These are phyloP conservation scores for Spinibarbus caldwelli DNA, from an alignment of 2,797 vertebrate species.

Conservation along the genomic window DNA sequence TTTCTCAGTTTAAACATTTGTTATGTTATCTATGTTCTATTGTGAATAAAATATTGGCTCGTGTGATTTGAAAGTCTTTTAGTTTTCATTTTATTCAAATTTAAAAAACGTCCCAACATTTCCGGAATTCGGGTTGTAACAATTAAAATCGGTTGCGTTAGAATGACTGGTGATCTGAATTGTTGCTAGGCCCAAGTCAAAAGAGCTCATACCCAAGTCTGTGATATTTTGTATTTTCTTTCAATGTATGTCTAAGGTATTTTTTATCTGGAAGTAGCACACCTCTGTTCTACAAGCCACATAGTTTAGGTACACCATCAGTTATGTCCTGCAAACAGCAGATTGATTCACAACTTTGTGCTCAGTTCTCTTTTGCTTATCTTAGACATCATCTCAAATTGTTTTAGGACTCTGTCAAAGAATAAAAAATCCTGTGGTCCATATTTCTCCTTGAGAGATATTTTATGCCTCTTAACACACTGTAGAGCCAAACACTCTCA, in stretches of 20 bases:
- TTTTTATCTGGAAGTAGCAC: not conserved
- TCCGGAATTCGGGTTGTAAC: too few species aligned
- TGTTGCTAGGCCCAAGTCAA: not conserved
- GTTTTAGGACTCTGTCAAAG: not conserved
- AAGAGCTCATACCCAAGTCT: not conserved
- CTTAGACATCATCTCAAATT: not conserved
- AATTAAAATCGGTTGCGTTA: not conserved
- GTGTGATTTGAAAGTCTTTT: too few species aligned
- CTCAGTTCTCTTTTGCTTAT: not conserved
- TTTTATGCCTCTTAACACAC: not conserved
- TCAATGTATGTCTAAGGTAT: not conserved
- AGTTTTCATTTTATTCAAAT: too few species aligned
- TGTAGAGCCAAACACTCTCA: not conserved
- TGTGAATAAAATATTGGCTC: too few species aligned
- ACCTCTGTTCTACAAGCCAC: not conserved
- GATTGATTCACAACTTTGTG: not conserved
- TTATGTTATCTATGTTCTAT: too few species aligned
- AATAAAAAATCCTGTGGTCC: not conserved
- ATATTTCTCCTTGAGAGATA: conserved; percentile 1
- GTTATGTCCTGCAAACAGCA: not conserved
- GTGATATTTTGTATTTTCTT: not conserved
- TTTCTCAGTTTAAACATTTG: too few species aligned
- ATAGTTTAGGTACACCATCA: not conserved
- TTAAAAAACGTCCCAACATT: too few species aligned
- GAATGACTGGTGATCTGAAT: not conserved